Conservation (phyloP, 2,797 vertebrate genomes). For the Melopsittacus undulatus region DNA sequence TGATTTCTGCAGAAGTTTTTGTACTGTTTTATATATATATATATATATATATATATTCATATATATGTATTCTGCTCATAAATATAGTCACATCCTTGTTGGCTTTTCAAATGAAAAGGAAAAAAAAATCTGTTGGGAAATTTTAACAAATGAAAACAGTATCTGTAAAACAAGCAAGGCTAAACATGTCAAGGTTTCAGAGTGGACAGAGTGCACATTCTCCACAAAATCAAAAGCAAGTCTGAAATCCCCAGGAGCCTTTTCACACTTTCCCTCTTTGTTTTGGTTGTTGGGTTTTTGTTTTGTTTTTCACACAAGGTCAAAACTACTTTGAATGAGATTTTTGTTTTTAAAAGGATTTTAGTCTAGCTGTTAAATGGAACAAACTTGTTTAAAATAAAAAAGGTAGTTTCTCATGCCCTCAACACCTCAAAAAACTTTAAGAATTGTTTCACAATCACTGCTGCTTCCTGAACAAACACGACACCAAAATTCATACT, state of each 20-base stretch:
- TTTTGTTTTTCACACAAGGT: not conserved
- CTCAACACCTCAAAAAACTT: not conserved
- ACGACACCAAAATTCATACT: not conserved
- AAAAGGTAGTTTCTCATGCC: not conserved
- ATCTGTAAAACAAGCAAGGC: not conserved
- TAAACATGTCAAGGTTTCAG: not conserved
- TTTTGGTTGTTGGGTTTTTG: not conserved
- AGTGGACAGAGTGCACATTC: not conserved
- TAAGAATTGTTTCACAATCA: not conserved
- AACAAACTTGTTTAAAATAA: not conserved
- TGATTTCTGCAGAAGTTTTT: not conserved
- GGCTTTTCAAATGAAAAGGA: not conserved
- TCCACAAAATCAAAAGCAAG: slow-evolving; percentile 1
- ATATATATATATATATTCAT: too few species aligned
- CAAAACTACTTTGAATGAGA: not conserved
- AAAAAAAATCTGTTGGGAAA: not conserved
- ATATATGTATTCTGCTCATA: not conserved
- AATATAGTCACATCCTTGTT: not conserved
- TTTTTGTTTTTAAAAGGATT: not conserved
- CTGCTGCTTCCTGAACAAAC: not conserved
- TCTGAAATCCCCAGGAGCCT: not conserved
- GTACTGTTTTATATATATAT: not conserved
- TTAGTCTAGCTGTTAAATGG: not conserved
- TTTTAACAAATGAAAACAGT: not conserved
- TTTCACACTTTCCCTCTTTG: not conserved